Evolutionary conservation across 2,888 invertebrate species (phyloP).

Genomic region (Augochlorella aurata): DNA sequence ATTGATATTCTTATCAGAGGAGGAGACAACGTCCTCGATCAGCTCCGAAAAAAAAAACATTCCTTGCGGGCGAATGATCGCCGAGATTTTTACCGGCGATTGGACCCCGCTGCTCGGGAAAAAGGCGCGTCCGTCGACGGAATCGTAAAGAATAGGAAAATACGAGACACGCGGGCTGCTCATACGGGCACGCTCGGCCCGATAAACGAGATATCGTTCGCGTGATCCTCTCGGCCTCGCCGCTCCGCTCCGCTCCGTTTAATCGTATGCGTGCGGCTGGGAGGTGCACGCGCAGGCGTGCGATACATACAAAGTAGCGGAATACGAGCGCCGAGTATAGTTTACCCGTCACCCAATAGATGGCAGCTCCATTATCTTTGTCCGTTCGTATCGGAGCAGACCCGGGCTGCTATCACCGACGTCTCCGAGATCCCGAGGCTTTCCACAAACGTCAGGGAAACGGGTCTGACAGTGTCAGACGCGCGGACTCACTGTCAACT

Average conservation of each 20-base stretch:
- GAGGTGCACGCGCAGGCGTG: constrained; percentile 57
- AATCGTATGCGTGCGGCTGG: constrained; percentile 59
- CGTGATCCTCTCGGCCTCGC: constrained; percentile 44
- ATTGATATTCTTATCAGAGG: constrained; percentile 1
- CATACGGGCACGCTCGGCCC: constrained; percentile 48
- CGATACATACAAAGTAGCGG: constrained; percentile 58
- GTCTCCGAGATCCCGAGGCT: neutral
- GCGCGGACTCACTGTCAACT: neutral
- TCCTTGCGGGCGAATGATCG: neutral
- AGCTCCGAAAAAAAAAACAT: neutral
- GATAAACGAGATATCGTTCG: constrained; percentile 58
- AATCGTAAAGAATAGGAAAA: constrained; percentile 51
- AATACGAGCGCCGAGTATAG: constrained; percentile 68
- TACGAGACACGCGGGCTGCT: constrained; percentile 49
- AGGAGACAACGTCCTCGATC: neutral
- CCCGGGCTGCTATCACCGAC: neutral
- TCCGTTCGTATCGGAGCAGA: constrained; percentile 42
- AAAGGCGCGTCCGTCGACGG: constrained; percentile 15
- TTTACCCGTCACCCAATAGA: constrained; percentile 78
- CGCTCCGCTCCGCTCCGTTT: constrained; percentile 17
- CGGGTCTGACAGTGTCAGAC: neutral
- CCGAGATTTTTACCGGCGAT: constrained; percentile 26
- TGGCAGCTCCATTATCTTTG: constrained; percentile 81
- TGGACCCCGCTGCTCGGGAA: constrained; percentile 1
- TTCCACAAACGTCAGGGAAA: neutral